Conservation (phyloP, 2,113 vertebrate species). For the Oncorhynchus mykiss region DNA sequence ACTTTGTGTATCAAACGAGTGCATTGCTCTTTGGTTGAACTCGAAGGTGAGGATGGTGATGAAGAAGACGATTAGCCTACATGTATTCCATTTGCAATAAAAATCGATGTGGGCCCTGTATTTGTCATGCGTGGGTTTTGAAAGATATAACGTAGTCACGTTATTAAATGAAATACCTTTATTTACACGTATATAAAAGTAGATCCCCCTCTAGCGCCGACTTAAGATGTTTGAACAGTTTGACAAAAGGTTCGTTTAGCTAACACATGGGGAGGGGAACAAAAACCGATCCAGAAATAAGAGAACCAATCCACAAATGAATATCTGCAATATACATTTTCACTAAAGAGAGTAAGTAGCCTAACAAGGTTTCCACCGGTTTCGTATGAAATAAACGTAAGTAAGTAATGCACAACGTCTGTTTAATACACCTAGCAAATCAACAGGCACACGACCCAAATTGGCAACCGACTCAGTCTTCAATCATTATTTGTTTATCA, state of each 20-base stretch:
- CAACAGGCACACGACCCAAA: conserved; percentile 46
- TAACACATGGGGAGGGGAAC: conserved; percentile 51
- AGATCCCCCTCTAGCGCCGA: conserved; percentile 55
- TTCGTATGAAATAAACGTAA: conserved; percentile 72
- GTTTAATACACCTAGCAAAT: conserved; percentile 65
- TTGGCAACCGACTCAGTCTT: conserved; percentile 7
- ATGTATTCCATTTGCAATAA: background rate
- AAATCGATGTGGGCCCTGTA: background rate
- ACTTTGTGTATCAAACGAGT: too few relatives aligned
- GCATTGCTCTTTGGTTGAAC: too few relatives aligned
- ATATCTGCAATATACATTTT: conserved; percentile 93
- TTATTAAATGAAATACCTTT: conserved; percentile 90
- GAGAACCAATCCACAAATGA: conserved; percentile 92
- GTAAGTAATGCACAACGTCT: conserved; percentile 71
- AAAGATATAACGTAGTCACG: conserved; percentile 29
- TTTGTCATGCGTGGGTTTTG: background rate
- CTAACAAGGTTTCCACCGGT: conserved; percentile 76
- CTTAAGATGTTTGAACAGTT: conserved; percentile 52
- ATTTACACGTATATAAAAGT: conserved; percentile 96
- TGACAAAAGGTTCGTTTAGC: conserved; percentile 53
- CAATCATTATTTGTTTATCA: background rate
- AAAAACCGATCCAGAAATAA: conserved; percentile 78
- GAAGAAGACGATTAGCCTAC: background rate
- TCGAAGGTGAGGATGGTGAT: background rate
- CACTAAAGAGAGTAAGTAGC: conserved; percentile 75